These are phyloP conservation scores for Axinella damicornis DNA, from an alignment of 37 sponge, comb jelly and placozoan genomes.

Conservation along the genomic window DNA sequence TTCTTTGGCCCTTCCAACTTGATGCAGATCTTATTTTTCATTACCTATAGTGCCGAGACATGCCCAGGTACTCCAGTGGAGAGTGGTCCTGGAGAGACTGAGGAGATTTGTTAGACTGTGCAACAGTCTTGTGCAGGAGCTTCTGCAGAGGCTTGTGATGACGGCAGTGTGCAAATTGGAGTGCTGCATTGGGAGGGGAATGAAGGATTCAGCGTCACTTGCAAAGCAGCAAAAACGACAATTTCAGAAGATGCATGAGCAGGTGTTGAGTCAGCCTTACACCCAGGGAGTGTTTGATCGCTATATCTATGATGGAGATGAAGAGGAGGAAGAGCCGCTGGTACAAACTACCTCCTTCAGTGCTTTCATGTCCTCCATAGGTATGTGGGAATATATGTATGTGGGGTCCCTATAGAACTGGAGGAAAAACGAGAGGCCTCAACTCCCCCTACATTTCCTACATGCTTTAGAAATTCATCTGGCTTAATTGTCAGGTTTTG, in stretches of 20 bases:
- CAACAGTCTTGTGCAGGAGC: conserved; percentile 2
- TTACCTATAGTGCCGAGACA: conserved; percentile 10
- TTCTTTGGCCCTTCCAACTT: too few relatives aligned
- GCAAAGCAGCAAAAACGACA: not conserved
- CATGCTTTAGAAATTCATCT: too few relatives aligned
- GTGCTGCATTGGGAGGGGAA: not conserved
- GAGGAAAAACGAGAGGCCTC: too few relatives aligned
- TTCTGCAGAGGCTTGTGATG: conserved; percentile 42
- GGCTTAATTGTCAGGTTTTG: too few relatives aligned
- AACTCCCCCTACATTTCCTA: too few relatives aligned
- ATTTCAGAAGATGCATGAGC: conserved; percentile 16
- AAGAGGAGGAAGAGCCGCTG: not conserved
- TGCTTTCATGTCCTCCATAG: not conserved
- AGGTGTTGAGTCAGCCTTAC: conserved; percentile 11
- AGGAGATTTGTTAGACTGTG: conserved; percentile 30
- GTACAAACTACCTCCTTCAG: conserved; percentile 2
- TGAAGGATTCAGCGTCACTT: not conserved
- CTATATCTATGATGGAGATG: not conserved
- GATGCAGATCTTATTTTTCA: not conserved
- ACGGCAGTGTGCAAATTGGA: conserved; percentile 14
- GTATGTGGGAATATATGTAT: too few relatives aligned
- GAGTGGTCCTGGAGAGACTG: conserved; percentile 8
- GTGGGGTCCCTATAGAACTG: too few relatives aligned
- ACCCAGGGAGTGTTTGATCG: conserved; percentile 13
- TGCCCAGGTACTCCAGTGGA: conserved; percentile 31